Conservation (phyloP, 2,888 invertebrate species). For the Silvanus unidentatus region DNA sequence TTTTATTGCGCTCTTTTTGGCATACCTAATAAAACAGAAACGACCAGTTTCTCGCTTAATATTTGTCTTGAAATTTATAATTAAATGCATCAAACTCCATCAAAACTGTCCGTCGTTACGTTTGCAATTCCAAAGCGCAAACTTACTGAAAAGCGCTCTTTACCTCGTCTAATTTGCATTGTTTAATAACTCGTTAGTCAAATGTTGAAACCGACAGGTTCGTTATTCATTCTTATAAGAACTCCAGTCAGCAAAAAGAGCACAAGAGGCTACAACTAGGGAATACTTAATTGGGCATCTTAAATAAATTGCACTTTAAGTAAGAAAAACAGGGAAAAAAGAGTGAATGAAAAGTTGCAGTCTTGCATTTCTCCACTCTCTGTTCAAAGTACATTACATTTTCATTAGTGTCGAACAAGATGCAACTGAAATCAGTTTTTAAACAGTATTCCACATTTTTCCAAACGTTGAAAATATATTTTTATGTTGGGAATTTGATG, state of each 20-base stretch:
- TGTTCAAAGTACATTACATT: too few relatives aligned
- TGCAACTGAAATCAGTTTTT: too few relatives aligned
- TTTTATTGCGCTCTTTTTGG: background rate
- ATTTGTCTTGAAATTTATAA: background rate
- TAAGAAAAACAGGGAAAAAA: background rate
- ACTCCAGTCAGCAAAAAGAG: background rate
- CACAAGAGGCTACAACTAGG: background rate
- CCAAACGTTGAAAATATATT: background rate
- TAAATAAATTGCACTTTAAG: background rate
- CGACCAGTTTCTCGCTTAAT: too few relatives aligned
- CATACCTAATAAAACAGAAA: background rate
- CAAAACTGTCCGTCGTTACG: too few relatives aligned
- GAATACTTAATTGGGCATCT: slow-evolving; percentile 1
- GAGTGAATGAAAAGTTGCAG: background rate
- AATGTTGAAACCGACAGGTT: background rate
- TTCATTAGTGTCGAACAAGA: too few relatives aligned
- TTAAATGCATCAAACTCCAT: too few relatives aligned
- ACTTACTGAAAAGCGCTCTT: background rate
- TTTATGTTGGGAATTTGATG: background rate
- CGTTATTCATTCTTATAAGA: background rate
- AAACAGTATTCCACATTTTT: too few relatives aligned
- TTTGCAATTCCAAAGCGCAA: background rate
- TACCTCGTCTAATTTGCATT: background rate
- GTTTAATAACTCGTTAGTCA: background rate
- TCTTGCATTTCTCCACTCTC: too few relatives aligned